These are phyloP conservation scores for Brevimyrus niger DNA, from an alignment of 2,113 vertebrate species.

Conservation along the genomic window DNA sequence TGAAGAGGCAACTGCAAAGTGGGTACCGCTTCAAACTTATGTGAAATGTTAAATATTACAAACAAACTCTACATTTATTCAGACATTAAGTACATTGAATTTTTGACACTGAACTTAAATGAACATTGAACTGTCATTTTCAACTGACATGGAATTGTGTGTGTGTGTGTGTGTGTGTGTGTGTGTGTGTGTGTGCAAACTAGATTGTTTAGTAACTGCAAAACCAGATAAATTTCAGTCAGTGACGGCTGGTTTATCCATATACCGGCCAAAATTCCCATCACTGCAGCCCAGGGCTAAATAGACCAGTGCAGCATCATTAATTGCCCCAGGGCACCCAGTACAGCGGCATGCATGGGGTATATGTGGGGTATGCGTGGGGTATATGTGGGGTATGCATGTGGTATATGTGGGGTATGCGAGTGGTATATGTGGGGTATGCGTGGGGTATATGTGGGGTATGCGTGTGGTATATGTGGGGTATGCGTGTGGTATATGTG, in stretches of 20 bases:
- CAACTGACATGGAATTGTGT: no score
- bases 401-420: no score
- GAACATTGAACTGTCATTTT: no score
- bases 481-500: neutral
- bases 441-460: no score
- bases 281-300: neutral
- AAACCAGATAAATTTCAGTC: neutral
- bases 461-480: no score
- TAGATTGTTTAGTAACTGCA: neutral
- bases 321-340: neutral
- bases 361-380: neutral
- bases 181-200: neutral
- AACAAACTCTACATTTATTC: neutral
- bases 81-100: neutral
- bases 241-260: neutral
- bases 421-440: no score
- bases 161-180: no score
- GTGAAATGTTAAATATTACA: neutral
- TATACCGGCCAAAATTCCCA: neutral
- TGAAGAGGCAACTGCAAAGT: neutral
- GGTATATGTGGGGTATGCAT: no score
- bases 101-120: neutral
- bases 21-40: neutral
- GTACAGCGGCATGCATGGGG: neutral
- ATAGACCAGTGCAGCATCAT: neutral